Evolutionary conservation across 2,113 vertebrate species (phyloP), one percentile per base, ranked within the genome.

Genomic region (Callospermophilus lateralis): DNA sequence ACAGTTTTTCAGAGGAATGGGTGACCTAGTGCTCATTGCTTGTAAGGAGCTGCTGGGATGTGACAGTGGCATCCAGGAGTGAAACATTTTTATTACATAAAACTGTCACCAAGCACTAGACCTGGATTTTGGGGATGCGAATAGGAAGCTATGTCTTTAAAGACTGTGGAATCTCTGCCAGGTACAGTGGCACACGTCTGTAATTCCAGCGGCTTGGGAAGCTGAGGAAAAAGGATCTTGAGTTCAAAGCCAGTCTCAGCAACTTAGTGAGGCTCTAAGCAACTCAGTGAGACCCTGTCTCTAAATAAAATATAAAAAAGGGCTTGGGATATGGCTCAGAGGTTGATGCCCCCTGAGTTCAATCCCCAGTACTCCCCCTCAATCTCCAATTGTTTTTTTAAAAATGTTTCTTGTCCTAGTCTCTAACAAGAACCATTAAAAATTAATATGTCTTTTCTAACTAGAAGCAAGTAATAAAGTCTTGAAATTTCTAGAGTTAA

Each of bases 401-500:
- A 53, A 78, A 55, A 55, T 53, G 28, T 28, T n/a, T 81, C 37
- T 77, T 80, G 48, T 65, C n/a, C 19, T 89, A 22, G 6, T 28
- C 13, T 74, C 13, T 78, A 92, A 45, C 32, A 68, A 67, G 51
- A 65, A 89, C 85, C n/a, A 72, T 78, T 72, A 89, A 22, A 84
- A 76, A 89, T 63, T 24, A 89, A 24, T 55, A 48, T 55, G 42
- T 39, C 34, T 81, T 96, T 67, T 96, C 37, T 92, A 70, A 87
- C 48, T 84, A 84, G 24, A 93, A 19, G 15, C 42, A 77, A 93
- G 19, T 67, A 76, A 84, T 80, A 22, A 92, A 65, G 63, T 78
- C 37, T 42, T 65, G 1, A 74, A 80, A 72, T 88, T 84, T 93
- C 22, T 24, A 51, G 19, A 77, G 30, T 77, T 91, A 53, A 63